Conservation (phyloP, 2,113 vertebrate species). For the Catagonus wagneri region DNA sequence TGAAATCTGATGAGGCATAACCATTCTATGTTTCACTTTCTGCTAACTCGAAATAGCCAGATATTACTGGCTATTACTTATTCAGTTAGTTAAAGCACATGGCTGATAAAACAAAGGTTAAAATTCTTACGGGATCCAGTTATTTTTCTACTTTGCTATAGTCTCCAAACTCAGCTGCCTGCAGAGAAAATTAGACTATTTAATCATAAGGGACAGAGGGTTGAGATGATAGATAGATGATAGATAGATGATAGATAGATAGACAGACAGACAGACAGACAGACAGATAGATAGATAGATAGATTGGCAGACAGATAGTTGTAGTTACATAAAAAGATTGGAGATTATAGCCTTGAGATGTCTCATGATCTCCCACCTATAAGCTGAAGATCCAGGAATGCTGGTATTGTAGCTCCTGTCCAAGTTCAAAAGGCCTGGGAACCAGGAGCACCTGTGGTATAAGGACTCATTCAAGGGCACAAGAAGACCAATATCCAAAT, state of each 20-base stretch:
- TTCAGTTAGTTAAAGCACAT: background rate
- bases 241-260: no score
- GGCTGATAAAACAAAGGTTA: background rate
- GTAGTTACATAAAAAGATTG: background rate
- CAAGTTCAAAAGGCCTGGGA: background rate
- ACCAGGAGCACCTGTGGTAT: background rate
- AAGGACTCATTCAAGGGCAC: background rate
- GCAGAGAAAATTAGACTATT: constrained; percentile 14
- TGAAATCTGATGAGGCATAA: background rate
- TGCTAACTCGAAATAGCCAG: background rate
- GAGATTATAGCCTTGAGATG: background rate
- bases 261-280: no score
- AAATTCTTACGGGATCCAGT: background rate
- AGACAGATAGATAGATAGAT: no score
- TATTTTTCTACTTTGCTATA: background rate
- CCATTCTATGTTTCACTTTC: background rate
- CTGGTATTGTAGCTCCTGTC: background rate
- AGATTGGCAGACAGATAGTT: background rate
- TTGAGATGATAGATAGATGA: background rate
- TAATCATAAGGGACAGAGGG: background rate
- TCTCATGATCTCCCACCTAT: background rate
- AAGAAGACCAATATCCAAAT: background rate
- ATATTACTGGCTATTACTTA: background rate
- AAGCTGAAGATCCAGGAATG: background rate
- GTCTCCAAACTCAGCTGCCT: background rate